Conservation (phyloP, 2,797 vertebrate species). For the Trichosurus vulpecula region DNA sequence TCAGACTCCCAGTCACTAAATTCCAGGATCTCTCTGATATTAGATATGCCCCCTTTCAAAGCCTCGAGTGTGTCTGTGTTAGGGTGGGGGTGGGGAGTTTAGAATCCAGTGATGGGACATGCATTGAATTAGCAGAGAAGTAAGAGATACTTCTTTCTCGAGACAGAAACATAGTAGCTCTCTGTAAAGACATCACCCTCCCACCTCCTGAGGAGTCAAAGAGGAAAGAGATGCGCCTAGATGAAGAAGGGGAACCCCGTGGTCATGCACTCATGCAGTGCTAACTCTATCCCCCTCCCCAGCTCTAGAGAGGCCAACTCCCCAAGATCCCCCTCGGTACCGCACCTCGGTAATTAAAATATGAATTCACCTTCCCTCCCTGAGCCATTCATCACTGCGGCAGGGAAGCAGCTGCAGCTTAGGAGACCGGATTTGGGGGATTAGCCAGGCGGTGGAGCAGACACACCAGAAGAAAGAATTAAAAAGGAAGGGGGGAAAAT, state of each 20-base stretch:
- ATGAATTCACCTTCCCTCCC: slow-evolving; percentile 71
- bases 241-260: slow-evolving; percentile 22
- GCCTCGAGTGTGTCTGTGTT: background rate
- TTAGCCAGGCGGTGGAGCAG: slow-evolving; percentile 77
- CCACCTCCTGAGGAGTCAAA: slow-evolving; percentile 63
- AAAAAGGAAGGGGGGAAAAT: slow-evolving; percentile 74
- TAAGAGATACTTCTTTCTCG: background rate
- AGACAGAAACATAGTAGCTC: slow-evolving; percentile 7
- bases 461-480: slow-evolving; percentile 78
- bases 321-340: slow-evolving; percentile 49
- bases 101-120: slow-evolving; percentile 44
- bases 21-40: slow-evolving; percentile 9
- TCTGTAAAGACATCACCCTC: background rate
- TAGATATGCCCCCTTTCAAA: background rate
- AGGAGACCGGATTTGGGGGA: slow-evolving; percentile 78
- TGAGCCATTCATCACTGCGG: slow-evolving; percentile 60
- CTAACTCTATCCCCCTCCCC: slow-evolving; percentile 52
- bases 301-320: background rate
- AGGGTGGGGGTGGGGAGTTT: slow-evolving; percentile 8
- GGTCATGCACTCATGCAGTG: slow-evolving; percentile 5
- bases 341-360: slow-evolving; percentile 80
- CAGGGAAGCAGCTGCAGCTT: slow-evolving; percentile 75
- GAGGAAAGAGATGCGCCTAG: slow-evolving; percentile 49
- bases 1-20: background rate
- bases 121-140: slow-evolving; percentile 33